These are phyloP conservation scores for Bryconaethiops microstoma DNA, from an alignment of 2,797 vertebrate species.

Conservation along the genomic window DNA sequence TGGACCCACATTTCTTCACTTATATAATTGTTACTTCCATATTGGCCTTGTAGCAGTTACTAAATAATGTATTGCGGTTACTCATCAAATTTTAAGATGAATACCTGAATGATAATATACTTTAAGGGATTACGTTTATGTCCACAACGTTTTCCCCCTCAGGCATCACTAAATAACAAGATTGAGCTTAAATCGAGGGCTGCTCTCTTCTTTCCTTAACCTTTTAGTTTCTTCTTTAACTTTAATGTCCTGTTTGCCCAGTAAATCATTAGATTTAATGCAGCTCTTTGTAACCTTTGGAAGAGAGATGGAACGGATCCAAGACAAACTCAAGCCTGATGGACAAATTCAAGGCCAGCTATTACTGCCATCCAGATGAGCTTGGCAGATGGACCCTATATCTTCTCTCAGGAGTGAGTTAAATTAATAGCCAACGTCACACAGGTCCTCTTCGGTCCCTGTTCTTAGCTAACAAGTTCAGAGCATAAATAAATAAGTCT, in stretches of 20 bases:
- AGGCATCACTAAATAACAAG: constrained; percentile 1
- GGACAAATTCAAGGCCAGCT: constrained; percentile 3
- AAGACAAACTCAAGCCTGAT: constrained; percentile 18
- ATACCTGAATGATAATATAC: too few species aligned
- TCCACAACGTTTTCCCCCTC: neutral
- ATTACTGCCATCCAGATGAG: constrained; percentile 13
- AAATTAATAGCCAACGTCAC: constrained; percentile 7
- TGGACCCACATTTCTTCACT: too few species aligned
- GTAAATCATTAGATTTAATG: constrained; percentile 34
- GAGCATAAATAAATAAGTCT: neutral
- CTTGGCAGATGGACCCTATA: constrained; percentile 1
- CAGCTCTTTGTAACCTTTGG: constrained; percentile 14
- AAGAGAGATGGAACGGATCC: constrained; percentile 20
- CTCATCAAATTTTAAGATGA: too few species aligned
- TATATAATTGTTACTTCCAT: too few species aligned
- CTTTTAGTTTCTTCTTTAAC: constrained; percentile 6
- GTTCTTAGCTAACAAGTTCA: neutral
- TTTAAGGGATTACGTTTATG: neutral
- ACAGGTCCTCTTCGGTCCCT: neutral
- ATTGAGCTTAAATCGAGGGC: neutral
- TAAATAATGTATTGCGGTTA: too few species aligned
- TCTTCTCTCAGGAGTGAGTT: neutral
- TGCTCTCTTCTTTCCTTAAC: constrained; percentile 20
- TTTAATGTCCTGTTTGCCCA: constrained; percentile 37
- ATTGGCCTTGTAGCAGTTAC: too few species aligned